phyloP scores from a whole-genome alignment of 2,113 vertebrate genomes.

The Brachypteracias leptosomus region DNA sequence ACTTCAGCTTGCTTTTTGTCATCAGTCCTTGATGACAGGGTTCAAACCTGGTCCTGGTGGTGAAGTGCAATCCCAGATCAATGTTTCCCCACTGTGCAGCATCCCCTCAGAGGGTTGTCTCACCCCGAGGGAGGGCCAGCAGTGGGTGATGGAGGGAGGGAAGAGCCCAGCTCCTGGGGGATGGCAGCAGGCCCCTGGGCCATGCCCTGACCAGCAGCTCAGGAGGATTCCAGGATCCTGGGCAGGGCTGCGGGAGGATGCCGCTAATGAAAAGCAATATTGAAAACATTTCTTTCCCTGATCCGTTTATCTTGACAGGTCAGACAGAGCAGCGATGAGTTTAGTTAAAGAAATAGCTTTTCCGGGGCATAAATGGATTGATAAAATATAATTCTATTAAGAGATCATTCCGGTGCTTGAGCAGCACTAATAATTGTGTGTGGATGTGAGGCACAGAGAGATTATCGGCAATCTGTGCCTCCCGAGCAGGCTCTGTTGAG shows the following conservation, averaged over 20 bases:
- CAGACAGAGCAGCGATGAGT: neutral
- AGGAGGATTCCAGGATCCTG: rapidly evolving
- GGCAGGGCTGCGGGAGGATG: neutral
- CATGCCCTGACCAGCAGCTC: rapidly evolving
- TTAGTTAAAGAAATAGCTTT: neutral
- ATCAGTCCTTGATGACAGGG: rapidly evolving
- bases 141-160: neutral
- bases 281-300: neutral
- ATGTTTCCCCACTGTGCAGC: neutral
- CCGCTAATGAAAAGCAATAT: neutral
- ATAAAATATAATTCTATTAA: conserved; percentile 18
- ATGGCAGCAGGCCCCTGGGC: neutral
- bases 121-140: neutral
- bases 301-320: neutral
- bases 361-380: neutral
- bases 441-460: neutral
- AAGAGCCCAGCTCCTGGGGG: neutral
- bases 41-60: neutral
- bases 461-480: neutral
- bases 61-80: neutral
- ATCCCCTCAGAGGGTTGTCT: neutral
- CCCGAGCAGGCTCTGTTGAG: neutral
- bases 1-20: neutral
- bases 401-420: neutral
- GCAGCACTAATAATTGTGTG: neutral